Conservation (phyloP, 2,888 invertebrate genomes). For the Caenorhabditis uteleia region DNA sequence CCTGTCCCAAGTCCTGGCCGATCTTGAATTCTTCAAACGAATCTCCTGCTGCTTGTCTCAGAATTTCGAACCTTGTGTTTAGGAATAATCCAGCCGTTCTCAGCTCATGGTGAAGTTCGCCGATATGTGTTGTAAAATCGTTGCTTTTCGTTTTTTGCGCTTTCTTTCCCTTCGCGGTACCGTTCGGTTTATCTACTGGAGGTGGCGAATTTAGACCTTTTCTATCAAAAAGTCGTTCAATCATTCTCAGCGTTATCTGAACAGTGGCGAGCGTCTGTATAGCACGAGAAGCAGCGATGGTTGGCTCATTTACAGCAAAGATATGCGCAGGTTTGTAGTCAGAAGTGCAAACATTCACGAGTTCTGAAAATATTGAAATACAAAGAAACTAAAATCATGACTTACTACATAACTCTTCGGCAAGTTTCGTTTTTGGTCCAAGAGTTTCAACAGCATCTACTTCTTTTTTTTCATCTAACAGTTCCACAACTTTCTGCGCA, state of each 20-base stretch:
- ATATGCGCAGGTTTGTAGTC: slow-evolving; percentile 1
- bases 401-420: slow-evolving; percentile 15
- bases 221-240: slow-evolving; percentile 18
- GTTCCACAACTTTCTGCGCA: slow-evolving; percentile 26
- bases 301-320: slow-evolving; percentile 30
- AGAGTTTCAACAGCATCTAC: slow-evolving; percentile 9
- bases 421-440: slow-evolving; percentile 20
- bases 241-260: slow-evolving; percentile 16
- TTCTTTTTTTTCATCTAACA: slow-evolving; percentile 20
- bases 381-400: not conserved
- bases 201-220: slow-evolving; percentile 17
- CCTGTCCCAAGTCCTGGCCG: too few relatives aligned
- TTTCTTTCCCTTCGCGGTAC: slow-evolving; percentile 11
- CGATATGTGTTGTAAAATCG: too few relatives aligned
- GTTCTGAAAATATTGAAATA: slow-evolving; percentile 6
- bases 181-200: not conserved
- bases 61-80: too few relatives aligned
- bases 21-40: too few relatives aligned
- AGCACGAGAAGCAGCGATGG: slow-evolving; percentile 21
- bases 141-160: too few relatives aligned
- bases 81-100: too few relatives aligned
- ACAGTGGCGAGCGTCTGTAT: slow-evolving; percentile 29
- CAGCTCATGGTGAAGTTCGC: too few relatives aligned
- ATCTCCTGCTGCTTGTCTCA: too few relatives aligned
- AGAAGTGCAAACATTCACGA: slow-evolving; percentile 8